A percentile compares a stretch with the other conserved stretches of the same genome.
Evolutionary conservation across 1,140 invertebrate genomes (phyloP).

Genomic region (Zaprionus africanus): DNA sequence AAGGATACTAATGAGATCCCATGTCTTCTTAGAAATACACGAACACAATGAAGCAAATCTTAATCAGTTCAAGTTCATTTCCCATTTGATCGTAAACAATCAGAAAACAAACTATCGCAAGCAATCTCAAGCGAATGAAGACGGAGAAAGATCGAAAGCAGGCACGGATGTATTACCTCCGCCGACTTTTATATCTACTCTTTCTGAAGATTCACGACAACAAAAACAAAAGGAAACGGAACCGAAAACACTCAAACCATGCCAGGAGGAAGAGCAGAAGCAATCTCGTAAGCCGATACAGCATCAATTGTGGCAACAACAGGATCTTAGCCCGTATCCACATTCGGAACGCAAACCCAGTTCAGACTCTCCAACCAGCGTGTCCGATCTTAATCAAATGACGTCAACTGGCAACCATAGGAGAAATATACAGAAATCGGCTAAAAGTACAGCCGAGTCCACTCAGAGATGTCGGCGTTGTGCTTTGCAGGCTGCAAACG

Average conservation of each 20-base stretch:
- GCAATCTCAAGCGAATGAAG: slow-evolving; percentile 21
- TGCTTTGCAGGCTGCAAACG: background rate
- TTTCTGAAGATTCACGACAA: background rate
- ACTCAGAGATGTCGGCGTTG: background rate
- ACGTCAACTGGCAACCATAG: background rate
- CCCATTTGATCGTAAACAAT: slow-evolving; percentile 70
- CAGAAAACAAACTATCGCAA: slow-evolving; percentile 56
- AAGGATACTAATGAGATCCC: background rate
- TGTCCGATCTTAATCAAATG: slow-evolving; percentile 48
- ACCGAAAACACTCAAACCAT: background rate
- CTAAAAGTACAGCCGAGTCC: background rate
- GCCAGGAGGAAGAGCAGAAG: background rate
- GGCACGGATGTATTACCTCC: background rate
- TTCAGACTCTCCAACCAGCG: slow-evolving; percentile 15
- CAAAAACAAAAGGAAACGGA: background rate
- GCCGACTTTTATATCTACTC: too few relatives aligned
- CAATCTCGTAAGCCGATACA: slow-evolving; percentile 12
- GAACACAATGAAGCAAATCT: slow-evolving; percentile 55
- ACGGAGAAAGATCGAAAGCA: background rate
- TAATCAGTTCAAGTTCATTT: slow-evolving; percentile 72
- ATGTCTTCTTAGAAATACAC: slow-evolving; percentile 40
- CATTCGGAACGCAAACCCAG: background rate
- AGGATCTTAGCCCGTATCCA: background rate
- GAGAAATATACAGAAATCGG: background rate
- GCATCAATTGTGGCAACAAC: slow-evolving; percentile 58